These are phyloP conservation scores for Vulpes lagopus DNA, from an alignment of 2,113 vertebrate genomes.

Conservation along the genomic window DNA sequence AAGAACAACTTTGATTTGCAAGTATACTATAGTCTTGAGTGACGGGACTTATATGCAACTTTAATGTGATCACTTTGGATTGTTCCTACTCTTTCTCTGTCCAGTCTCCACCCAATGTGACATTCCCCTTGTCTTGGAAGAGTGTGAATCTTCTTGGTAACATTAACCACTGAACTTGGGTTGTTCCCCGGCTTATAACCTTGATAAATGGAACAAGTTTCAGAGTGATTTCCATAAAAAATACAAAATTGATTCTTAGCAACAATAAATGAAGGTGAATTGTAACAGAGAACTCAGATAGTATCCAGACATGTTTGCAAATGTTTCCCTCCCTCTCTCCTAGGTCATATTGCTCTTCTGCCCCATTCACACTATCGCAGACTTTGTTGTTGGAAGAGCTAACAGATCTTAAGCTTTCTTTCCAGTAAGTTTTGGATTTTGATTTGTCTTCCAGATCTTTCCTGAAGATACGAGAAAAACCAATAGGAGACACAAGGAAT, in stretches of 20 bases:
- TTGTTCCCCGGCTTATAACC: not conserved
- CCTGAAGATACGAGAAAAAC: not conserved
- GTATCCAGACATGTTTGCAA: not conserved
- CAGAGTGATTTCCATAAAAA: not conserved
- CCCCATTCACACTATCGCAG: not conserved
- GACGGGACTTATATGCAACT: not conserved
- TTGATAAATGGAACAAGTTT: not conserved
- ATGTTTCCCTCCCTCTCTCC: not conserved
- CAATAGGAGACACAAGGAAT: not conserved
- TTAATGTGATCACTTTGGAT: not conserved
- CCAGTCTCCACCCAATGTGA: not conserved
- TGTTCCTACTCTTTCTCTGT: not conserved
- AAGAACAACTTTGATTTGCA: not conserved
- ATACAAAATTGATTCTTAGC: not conserved
- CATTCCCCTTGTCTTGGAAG: not conserved
- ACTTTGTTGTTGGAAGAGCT: not conserved
- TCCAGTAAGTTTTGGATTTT: not conserved
- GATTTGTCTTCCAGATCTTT: not conserved
- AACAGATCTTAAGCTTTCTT: not conserved
- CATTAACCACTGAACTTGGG: not conserved
- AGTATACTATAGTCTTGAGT: not conserved
- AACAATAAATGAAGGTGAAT: not conserved
- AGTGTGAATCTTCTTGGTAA: not conserved
- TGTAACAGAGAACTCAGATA: not conserved
- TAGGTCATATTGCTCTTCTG: not conserved